phyloP scores from a whole-genome alignment of 2,797 vertebrate species.

The Channa striata region DNA sequence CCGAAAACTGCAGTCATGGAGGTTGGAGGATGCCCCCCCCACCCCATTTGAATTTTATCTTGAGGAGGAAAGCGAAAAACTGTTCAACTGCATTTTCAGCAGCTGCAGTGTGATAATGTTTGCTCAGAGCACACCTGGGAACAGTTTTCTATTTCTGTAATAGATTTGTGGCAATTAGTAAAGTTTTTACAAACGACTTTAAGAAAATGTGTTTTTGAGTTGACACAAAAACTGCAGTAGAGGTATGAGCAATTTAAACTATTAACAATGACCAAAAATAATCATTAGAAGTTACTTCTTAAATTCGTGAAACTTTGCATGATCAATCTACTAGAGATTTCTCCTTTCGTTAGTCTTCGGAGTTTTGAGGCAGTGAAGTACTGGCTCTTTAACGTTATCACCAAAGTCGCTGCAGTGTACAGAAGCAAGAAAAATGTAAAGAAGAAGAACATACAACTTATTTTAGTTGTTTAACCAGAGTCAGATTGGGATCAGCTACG shows the following conservation, averaged over 20 bases:
- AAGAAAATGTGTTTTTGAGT: conserved; percentile 1
- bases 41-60: conserved; percentile 49
- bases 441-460: neutral
- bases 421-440: neutral
- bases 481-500: conserved; percentile 36
- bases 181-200: neutral
- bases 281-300: neutral
- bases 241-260: neutral
- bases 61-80: conserved; percentile 36
- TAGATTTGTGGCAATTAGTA: conserved; percentile 2
- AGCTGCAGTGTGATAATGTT: conserved; percentile 35
- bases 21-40: conserved; percentile 47
- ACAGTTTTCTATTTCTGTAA: conserved; percentile 13
- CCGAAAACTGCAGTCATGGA: conserved; percentile 62
- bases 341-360: too few relatives aligned
- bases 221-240: neutral
- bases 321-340: neutral
- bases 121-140: conserved; percentile 41
- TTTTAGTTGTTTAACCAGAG: conserved; percentile 16
- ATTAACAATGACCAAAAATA: neutral
- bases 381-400: neutral
- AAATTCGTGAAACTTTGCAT: neutral
- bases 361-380: neutral
- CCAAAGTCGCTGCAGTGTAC: too few relatives aligned
- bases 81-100: conserved; percentile 46